phyloP scores from a whole-genome alignment of 2,888 invertebrate species.

The Dione vanillae region DNA sequence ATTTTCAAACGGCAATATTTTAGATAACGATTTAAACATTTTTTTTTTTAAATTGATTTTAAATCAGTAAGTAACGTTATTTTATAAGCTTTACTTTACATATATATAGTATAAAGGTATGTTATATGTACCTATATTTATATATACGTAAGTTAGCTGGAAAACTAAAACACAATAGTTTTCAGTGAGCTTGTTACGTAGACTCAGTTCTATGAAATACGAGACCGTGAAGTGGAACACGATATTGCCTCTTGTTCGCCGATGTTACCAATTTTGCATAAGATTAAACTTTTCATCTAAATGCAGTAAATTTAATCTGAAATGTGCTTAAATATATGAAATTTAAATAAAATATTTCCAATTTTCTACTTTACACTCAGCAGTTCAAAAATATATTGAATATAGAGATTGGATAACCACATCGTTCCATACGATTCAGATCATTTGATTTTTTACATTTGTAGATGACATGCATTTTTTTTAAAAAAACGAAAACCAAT shows the following conservation, averaged over 20 bases:
- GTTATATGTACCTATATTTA: too few species aligned
- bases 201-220: constrained; percentile 11
- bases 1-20: background rate
- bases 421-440: too few species aligned
- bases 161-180: constrained; percentile 14
- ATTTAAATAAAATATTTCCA: background rate
- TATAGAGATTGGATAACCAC: too few species aligned
- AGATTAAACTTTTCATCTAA: background rate
- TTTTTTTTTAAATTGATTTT: background rate
- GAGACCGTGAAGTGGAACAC: background rate
- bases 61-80: too few species aligned
- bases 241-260: constrained; percentile 10
- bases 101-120: too few species aligned
- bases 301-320: background rate
- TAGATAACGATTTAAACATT: background rate
- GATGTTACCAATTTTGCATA: constrained; percentile 18
- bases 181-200: background rate
- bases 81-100: too few species aligned
- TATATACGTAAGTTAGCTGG: too few species aligned
- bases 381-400: too few species aligned
- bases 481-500: too few species aligned
- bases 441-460: too few species aligned
- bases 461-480: too few species aligned
- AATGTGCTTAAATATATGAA: background rate
- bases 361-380: too few species aligned